These are phyloP conservation scores for Pseudonaja textilis DNA, from an alignment of 2,113 vertebrate genomes.

Conservation along the genomic window DNA sequence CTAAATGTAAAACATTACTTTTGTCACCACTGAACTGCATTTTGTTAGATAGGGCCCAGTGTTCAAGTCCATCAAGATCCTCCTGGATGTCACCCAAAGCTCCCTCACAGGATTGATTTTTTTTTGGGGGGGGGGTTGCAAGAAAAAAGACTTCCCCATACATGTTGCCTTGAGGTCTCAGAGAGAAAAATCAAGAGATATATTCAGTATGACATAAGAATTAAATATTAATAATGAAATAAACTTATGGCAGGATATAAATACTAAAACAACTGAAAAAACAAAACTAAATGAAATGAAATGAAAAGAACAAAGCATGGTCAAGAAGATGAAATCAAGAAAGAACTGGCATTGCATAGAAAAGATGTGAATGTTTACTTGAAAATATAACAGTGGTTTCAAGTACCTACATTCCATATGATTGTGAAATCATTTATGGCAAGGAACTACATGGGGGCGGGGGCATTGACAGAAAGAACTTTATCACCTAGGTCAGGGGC, in stretches of 20 bases:
- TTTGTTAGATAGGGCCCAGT: not conserved
- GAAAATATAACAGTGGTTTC: not conserved
- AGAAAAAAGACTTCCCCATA: not conserved
- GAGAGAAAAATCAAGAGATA: not conserved
- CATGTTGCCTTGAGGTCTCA: not conserved
- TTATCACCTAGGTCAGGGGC: not conserved
- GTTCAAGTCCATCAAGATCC: not conserved
- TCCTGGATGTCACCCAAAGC: not conserved
- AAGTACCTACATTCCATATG: not conserved
- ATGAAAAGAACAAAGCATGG: not conserved
- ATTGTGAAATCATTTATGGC: not conserved
- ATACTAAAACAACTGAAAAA: not conserved
- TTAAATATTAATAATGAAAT: not conserved
- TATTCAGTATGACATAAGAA: not conserved
- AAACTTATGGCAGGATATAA: not conserved
- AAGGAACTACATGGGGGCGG: not conserved
- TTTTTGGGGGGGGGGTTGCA: not conserved
- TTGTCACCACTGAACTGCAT: not conserved
- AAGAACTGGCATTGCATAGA: not conserved
- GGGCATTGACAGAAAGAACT: not conserved
- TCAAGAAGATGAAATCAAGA: not conserved
- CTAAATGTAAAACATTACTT: not conserved
- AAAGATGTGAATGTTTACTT: not conserved
- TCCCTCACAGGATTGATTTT: not conserved
- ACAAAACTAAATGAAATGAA: not conserved